Base-by-base conservation (phyloP, 2,113 vertebrate species). In the Marmota flaviventris region DNA sequence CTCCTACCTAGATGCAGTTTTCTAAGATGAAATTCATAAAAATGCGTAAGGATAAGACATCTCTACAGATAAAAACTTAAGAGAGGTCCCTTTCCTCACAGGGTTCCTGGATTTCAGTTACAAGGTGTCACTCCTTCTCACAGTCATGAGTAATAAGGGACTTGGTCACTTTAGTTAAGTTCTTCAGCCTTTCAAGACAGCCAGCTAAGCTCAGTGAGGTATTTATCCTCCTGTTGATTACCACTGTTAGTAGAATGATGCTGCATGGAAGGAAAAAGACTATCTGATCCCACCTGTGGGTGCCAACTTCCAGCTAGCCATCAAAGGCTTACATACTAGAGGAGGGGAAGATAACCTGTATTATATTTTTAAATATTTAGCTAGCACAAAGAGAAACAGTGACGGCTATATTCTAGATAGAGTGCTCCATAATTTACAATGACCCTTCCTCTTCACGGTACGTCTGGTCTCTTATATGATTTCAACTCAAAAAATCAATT, bases 331-430 rank as follows among this genome's bases (percentile, higher is more conserved):
- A n/a, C 16, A 37, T 12, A 87, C 9, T 32, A 81, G 72, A 85
- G 7, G 39, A 79, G 56, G 32, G 18, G 12, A 22, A 29, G 45
- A 82, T 78, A 61, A 22, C 16, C 32, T 53, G 32, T 56, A 76
- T 78, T 84, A 51, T 7, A 91, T 90, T 91, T 96, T n/a, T 51
- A 92, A 85, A 73, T 87, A 94, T 61, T 93, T 85, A 91, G 93
- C 72, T 29, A 95, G 32, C 77, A 94, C 82, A 78, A 73, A 90
- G 37, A 95, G 4, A 94, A 96, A 88, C 14, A 91, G 85, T 82
- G 77, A 82, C 78, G 65, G 24, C 67, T 85, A 0, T 32, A 51
- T 65, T 85, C 91, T 39, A 91, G 25, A 89, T n/a, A 91, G 25
- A 91, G 45, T 85, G 27, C 24, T 89, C 93, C 83, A 67, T 94